Evolutionary conservation across 2,797 vertebrate genomes (phyloP).

Genomic region (Anguilla marmorata): DNA sequence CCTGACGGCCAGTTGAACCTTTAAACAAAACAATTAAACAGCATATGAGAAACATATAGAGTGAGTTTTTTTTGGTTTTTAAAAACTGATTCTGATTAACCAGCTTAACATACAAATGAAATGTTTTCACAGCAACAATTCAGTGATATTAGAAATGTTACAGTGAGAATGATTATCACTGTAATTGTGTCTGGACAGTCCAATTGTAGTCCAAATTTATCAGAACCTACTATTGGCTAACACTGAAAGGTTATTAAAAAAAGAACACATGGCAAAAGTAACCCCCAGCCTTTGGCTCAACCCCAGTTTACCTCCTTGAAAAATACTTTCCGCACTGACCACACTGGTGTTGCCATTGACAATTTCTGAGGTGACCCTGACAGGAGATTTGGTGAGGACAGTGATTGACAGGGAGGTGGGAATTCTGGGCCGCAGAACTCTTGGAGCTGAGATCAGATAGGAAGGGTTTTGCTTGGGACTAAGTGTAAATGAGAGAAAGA

Average conservation of each 20-base stretch:
- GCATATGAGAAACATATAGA: not conserved
- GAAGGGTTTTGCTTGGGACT: constrained; percentile 37
- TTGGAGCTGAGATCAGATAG: constrained; percentile 64
- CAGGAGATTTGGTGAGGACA: constrained; percentile 43
- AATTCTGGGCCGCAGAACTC: constrained; percentile 43
- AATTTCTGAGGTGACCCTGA: constrained; percentile 54
- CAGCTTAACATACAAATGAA: not conserved
- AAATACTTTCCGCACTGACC: constrained; percentile 17
- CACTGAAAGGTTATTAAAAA: not conserved
- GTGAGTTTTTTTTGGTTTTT: not conserved
- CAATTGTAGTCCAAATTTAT: not conserved
- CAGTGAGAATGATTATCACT: not conserved
- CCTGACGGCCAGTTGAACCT: constrained; percentile 61
- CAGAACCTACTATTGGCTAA: not conserved
- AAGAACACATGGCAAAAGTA: not conserved
- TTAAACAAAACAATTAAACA: constrained; percentile 36
- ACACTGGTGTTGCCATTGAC: constrained; percentile 33
- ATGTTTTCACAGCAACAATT: not conserved
- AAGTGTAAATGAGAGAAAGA: not conserved
- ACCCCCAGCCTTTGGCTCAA: too few relatives aligned
- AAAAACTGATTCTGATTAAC: not conserved
- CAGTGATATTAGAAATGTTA: not conserved
- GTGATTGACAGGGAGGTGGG: constrained; percentile 52
- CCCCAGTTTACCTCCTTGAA: constrained; percentile 55
- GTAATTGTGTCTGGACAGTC: not conserved